Conservation (phyloP, 92 coral and sea anemone genomes). For the Zoanthus sociatus region DNA sequence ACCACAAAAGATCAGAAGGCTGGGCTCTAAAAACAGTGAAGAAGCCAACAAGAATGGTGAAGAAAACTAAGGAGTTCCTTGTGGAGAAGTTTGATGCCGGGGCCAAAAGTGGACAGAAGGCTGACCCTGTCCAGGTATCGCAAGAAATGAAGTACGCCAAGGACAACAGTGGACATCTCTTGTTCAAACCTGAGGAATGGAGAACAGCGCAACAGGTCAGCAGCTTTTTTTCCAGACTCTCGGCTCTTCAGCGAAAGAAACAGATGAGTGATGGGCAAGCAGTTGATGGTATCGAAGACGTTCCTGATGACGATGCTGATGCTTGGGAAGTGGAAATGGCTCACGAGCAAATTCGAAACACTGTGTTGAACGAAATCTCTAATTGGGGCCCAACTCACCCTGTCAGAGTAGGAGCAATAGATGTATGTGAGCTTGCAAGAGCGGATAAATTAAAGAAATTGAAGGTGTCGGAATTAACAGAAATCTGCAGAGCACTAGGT, state of each 20-base stretch:
- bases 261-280: not conserved
- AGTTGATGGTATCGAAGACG: not conserved
- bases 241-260: slow-evolving; percentile 26
- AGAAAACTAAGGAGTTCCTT: slow-evolving; percentile 36
- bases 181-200: slow-evolving; percentile 47
- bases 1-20: slow-evolving; percentile 22
- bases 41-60: slow-evolving; percentile 45
- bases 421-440: not conserved
- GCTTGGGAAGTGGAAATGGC: slow-evolving; percentile 17
- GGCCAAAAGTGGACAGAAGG: slow-evolving; percentile 35
- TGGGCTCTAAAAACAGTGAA: slow-evolving; percentile 54
- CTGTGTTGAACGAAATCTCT: not conserved
- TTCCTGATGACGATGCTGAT: slow-evolving; percentile 13
- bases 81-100: slow-evolving; percentile 47
- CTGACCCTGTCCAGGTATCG: slow-evolving; percentile 43
- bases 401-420: not conserved
- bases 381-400: not conserved
- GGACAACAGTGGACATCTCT: slow-evolving; percentile 38
- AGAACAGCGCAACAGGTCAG: slow-evolving; percentile 50
- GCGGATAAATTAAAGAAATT: not conserved
- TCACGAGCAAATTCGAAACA: not conserved
- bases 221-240: slow-evolving; percentile 47
- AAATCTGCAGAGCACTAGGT: not conserved
- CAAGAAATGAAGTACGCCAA: slow-evolving; percentile 47
- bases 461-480: not conserved